Conservation (phyloP, 2,113 vertebrate species). For the Tetrax tetrax region DNA sequence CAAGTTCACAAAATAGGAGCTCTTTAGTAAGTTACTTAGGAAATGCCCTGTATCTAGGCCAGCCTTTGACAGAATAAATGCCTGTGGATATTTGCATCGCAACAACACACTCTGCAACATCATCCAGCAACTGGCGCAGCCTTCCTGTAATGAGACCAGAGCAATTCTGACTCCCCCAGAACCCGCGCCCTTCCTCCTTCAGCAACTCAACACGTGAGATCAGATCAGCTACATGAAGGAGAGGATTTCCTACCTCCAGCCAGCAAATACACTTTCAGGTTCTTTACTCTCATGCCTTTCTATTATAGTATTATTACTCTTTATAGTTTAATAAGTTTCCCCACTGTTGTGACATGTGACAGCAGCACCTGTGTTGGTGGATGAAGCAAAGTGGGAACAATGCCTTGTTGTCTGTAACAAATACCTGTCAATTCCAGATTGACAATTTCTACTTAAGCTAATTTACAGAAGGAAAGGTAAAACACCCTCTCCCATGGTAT, state of each 20-base stretch:
- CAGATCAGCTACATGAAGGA: neutral
- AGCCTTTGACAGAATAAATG: neutral
- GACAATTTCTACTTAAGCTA: constrained; percentile 75
- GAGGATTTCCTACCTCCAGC: neutral
- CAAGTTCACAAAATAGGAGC: neutral
- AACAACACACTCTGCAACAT: neutral
- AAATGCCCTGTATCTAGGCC: neutral
- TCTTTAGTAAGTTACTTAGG: neutral
- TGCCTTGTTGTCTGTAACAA: constrained; percentile 74
- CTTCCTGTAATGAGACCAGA: neutral
- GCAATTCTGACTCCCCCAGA: neutral
- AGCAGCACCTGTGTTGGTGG: constrained; percentile 36
- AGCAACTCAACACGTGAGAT: neutral
- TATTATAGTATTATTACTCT: constrained; percentile 29
- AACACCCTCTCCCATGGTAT: constrained; percentile 58
- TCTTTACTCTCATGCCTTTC: neutral
- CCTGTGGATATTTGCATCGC: neutral
- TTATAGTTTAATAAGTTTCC: constrained; percentile 46
- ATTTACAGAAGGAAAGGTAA: constrained; percentile 62
- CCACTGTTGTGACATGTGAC: constrained; percentile 71
- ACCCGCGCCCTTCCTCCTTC: neutral
- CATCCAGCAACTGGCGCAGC: neutral
- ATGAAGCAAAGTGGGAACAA: constrained; percentile 50
- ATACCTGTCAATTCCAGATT: constrained; percentile 72
- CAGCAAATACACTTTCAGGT: neutral